Evolutionary conservation across 2,113 vertebrate genomes (phyloP).

Genomic region (Rostratula benghalensis): DNA sequence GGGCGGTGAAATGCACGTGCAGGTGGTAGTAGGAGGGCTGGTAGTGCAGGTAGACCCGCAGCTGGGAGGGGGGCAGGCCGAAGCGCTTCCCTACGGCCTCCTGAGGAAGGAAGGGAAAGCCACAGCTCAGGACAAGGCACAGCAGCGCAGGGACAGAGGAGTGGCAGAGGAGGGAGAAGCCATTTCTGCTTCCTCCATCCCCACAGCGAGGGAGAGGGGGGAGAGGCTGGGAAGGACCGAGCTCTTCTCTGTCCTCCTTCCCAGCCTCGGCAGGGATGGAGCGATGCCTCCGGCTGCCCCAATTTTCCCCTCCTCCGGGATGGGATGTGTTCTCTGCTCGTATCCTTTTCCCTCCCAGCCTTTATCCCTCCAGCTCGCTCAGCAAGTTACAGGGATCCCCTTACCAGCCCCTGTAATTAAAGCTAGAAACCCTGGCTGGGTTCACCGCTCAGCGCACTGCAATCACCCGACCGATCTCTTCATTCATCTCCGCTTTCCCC

Average conservation of each 20-base stretch:
- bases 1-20: conserved; percentile 90
- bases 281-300: accelerated
- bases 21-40: conserved; percentile 96
- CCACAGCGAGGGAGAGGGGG: background rate
- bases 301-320: background rate
- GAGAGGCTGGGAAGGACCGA: background rate
- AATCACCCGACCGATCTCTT: conserved; percentile 13
- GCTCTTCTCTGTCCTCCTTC: background rate
- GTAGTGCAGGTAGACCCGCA: conserved; percentile 92
- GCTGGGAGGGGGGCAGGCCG: conserved; percentile 67
- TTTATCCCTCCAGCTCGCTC: background rate
- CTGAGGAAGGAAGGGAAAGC: conserved; percentile 42
- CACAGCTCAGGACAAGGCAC: background rate
- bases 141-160: accelerated
- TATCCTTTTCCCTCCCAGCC: background rate
- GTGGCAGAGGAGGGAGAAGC: background rate
- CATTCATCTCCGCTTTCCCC: conserved; percentile 31
- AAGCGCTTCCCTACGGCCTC: conserved; percentile 81
- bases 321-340: background rate
- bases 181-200: background rate
- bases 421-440: background rate
- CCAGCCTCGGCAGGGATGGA: accelerated
- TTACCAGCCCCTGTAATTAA: conserved; percentile 35
- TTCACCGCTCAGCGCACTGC: background rate
- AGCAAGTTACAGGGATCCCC: background rate